Evolutionary conservation across 2,113 vertebrate genomes (phyloP).

Genomic region (Orcinus orca): DNA sequence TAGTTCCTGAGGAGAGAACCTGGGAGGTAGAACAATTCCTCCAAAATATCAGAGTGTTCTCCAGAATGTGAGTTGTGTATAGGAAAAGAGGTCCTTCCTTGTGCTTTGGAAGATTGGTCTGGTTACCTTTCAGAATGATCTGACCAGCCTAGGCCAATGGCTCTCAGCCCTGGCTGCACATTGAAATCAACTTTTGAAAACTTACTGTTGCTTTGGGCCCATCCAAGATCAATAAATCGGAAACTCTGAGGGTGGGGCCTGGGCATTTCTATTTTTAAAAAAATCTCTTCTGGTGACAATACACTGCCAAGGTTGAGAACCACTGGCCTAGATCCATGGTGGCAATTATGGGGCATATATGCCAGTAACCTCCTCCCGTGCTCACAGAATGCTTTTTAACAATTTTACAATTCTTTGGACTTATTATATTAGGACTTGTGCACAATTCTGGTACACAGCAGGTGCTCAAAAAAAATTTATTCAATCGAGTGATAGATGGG

Average conservation of each 20-base stretch:
- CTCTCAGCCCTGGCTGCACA: neutral
- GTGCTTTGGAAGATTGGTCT: neutral
- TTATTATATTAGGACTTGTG: neutral
- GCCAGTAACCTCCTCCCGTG: neutral
- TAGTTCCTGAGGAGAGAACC: neutral
- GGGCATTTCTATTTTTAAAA: neutral
- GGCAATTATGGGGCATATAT: neutral
- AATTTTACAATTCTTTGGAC: neutral
- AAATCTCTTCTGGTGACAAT: neutral
- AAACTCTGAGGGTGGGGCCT: neutral
- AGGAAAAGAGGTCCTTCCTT: neutral
- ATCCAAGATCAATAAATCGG: neutral
- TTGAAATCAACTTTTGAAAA: constrained; percentile 41
- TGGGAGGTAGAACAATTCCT: neutral
- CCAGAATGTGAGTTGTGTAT: neutral
- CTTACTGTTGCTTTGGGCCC: neutral
- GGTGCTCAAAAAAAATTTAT: neutral
- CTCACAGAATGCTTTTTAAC: neutral
- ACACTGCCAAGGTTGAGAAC: neutral
- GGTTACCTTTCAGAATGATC: neutral
- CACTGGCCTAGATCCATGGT: neutral
- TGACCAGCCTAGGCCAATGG: neutral
- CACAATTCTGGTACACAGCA: neutral
- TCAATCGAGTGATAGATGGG: neutral
- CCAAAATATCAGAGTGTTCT: neutral